Base-by-base conservation (phyloP, 2,888 invertebrate genomes). In the Morpho deidamia region DNA sequence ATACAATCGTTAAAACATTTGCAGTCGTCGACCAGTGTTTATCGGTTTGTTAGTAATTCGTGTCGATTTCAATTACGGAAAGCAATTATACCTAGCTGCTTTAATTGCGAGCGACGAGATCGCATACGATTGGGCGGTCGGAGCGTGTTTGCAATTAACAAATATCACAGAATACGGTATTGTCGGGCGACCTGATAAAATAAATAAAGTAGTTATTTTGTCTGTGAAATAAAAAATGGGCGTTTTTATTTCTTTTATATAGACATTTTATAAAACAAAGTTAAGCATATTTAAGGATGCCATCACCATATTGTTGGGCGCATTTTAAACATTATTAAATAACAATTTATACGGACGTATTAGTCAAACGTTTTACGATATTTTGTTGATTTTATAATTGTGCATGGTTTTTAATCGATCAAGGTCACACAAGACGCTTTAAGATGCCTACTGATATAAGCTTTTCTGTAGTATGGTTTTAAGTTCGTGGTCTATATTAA, bases 21-120 rank as follows among this genome's bases (percentile, higher is more conserved):
- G 40, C 33, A 40, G 47, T 12, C 11, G 33, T 40, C 60, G 58
- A 11, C 40, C 40, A 33, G 47, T 47, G 47, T 47, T 47, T 47
- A 47, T 47, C 47, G 47, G 62, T 62, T 65, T 55, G 61, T 32
- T 58, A 62, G 56, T 56, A 49, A 48, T 47, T 55, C 57, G 60
- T 59, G 62, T 75, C 73, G 73, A 69, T 78, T 74, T 74, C 74
- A 79, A 81, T 81, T 78, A 78, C 65, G 62, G 68, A 75, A 76
- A 71, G 72, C 66, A 73, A 74, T 71, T 68, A 69, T 72, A 67
- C 62, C 54, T 64, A 58, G 62, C 55, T 53, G 61, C 63, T 69
- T 73, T 72, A 76, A 78, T 81, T 72, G 78, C 71, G 64, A 65
- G 61, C 67, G 71, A 64, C 62, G 66, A 64, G 64, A 63, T 62